phyloP scores from a whole-genome alignment of 37 sponge, comb jelly and placozoan species.

The Cladorhizidae sp. region DNA sequence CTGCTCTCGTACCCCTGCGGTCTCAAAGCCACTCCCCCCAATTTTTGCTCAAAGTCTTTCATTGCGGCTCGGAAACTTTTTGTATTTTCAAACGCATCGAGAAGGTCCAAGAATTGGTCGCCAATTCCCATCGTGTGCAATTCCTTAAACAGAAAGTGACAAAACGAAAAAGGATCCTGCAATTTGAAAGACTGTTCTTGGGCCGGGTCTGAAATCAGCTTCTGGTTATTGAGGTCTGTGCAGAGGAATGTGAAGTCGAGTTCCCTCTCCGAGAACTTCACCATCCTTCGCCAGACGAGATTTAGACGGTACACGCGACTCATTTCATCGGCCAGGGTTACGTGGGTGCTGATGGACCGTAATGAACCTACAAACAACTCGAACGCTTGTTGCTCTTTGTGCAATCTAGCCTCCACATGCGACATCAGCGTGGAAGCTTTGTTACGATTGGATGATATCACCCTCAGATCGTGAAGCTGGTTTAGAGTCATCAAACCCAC shows the following conservation, averaged over 20 bases:
- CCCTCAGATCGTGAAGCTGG: not conserved
- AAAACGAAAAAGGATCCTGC: not conserved
- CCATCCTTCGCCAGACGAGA: not conserved
- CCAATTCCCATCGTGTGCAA: not conserved
- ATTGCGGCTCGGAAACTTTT: not conserved
- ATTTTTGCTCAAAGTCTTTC: not conserved
- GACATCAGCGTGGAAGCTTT: not conserved
- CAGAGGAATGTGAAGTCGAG: not conserved
- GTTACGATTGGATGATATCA: not conserved
- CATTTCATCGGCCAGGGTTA: not conserved
- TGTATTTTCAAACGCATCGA: not conserved
- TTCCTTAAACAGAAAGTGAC: not conserved
- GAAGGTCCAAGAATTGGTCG: not conserved
- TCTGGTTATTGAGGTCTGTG: not conserved
- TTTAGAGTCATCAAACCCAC: not conserved
- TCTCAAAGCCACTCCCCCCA: too few relatives aligned
- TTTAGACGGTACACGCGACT: not conserved
- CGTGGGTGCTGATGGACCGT: not conserved
- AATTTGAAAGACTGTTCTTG: not conserved
- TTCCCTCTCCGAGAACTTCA: not conserved
- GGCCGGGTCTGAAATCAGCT: not conserved
- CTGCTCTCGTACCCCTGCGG: too few relatives aligned
- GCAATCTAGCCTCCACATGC: not conserved
- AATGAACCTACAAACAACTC: not conserved
- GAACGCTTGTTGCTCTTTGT: not conserved